A percentile compares a stretch with the other conserved stretches of the same genome.
These are phyloP conservation scores for Saturnia pavonia DNA, from an alignment of 2,888 invertebrate genomes.

Conservation along the genomic window DNA sequence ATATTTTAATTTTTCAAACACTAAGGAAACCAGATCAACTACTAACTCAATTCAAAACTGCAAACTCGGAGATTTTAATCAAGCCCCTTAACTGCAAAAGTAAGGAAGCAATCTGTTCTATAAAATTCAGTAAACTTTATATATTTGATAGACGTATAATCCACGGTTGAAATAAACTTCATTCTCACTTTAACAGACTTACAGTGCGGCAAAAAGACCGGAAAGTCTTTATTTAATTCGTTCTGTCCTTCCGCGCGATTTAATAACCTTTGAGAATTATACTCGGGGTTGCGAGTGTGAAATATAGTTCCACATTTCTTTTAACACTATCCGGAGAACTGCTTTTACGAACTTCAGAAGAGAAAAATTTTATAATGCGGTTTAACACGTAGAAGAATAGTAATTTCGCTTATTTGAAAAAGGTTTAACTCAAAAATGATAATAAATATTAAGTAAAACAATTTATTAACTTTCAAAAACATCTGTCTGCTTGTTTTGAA, in stretches of 20 bases:
- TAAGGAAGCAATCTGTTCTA: not conserved
- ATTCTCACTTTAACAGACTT: not conserved
- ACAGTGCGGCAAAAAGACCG: not conserved
- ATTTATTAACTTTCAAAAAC: no score
- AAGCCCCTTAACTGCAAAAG: not conserved
- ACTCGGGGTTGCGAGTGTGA: not conserved
- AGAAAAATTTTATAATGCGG: not conserved
- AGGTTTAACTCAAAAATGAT: no score
- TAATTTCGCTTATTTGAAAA: no score
- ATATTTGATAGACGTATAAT: not conserved
- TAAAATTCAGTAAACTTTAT: not conserved
- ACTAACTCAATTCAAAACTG: not conserved
- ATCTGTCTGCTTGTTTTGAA: no score
- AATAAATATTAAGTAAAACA: no score
- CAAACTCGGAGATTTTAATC: not conserved
- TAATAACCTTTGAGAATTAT: not conserved
- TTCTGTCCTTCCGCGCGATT: not conserved
- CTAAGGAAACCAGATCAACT: not conserved
- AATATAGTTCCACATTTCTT: not conserved
- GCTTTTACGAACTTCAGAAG: not conserved
- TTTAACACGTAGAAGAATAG: no score
- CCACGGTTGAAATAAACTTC: not conserved
- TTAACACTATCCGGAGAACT: not conserved
- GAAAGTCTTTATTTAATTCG: not conserved
- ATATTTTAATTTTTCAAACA: not conserved